Evolutionary conservation across 1,140 invertebrate species (phyloP), one percentile per base, ranked within the genome.

Genomic region (Caenorhabditis brenneri): DNA sequence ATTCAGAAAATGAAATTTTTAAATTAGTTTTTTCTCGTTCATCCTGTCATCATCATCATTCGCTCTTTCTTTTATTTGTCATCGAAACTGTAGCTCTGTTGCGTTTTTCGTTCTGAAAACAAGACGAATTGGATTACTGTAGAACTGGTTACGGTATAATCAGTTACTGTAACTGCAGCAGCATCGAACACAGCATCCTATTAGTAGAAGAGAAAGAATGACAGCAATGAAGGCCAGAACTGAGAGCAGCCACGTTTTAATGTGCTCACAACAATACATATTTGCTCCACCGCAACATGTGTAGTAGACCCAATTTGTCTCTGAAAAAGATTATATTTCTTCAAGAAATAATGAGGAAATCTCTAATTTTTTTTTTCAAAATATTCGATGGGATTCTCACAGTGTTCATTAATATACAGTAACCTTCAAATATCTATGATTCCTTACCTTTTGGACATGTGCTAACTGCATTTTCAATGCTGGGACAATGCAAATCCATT

Each of bases 251-350:
- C 33, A 79, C 31, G 53, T 74, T 79, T 46, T 33, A 15, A 85
- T 60, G 15, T 82, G 65, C 39, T 46, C 22, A 74, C 85, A 86
- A 51, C 85, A 86, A 22, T 81, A 85, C 79, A 83, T 86, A 29
- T 53, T 81, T 10, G 51, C 60, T 19, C 82, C 79, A 7, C 79
- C 83, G 22, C 84, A 85, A 27, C 84, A 85, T 29, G 39, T 29
- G 33, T 51, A 81, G 29, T 81, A 79, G 12, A 80, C 24, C 27
- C 84, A 81, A 15, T 49, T 36, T 10, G 22, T 46, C n/a, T 80
- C 74, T 84, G 42, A 60, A 78, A 60, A 65, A n/a, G n/a, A n/a
- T n/a, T n/a, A 6, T 4, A 16, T 19, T 36, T n/a, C n/a, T n/a
- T n/a, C n/a, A n/a, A n/a, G n/a, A n/a, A n/a, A n/a, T n/a, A n/a